Conservation (phyloP, 2,888 invertebrate species). For the Gortyna flavago region DNA sequence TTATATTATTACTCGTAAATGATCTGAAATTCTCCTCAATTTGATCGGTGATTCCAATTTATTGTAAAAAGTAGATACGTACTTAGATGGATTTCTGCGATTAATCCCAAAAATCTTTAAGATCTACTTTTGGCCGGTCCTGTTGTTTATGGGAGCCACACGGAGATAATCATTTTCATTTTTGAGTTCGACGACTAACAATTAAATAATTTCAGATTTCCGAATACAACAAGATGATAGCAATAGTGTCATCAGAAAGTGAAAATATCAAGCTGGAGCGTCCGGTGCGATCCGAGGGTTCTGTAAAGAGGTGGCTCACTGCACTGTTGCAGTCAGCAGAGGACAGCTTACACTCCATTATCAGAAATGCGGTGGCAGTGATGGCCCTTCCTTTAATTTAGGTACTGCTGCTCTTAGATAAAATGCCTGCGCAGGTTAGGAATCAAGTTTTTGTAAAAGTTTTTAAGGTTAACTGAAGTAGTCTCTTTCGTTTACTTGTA, state of each 20-base stretch:
- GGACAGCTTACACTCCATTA: constrained; percentile 97
- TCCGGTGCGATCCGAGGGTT: constrained; percentile 97
- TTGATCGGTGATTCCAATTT: too few species aligned
- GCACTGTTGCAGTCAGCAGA: constrained; percentile 96
- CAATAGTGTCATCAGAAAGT: constrained; percentile 97
- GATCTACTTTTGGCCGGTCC: background rate
- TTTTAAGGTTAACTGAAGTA: background rate
- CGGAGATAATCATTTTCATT: too few species aligned
- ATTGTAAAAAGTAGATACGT: too few species aligned
- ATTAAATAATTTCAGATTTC: constrained; percentile 37
- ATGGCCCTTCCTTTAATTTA: constrained; percentile 96
- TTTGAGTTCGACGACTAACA: background rate
- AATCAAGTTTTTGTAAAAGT: background rate
- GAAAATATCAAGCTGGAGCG: constrained; percentile 96
- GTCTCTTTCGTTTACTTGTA: background rate
- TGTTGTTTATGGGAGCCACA: too few species aligned
- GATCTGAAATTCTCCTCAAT: too few species aligned
- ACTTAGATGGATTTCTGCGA: too few species aligned
- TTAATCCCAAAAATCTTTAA: background rate
- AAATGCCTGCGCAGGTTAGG: constrained; percentile 97
- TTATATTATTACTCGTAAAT: too few species aligned
- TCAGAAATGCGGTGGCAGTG: constrained; percentile 94
- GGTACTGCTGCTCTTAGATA: constrained; percentile 95
- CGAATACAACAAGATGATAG: constrained; percentile 98
- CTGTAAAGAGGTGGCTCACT: constrained; percentile 98